Percentiles rank a stretch among this genome's conserved stretches.
phyloP scores from a whole-genome alignment of 1,140 invertebrate genomes.

The Helicoverpa zea region DNA sequence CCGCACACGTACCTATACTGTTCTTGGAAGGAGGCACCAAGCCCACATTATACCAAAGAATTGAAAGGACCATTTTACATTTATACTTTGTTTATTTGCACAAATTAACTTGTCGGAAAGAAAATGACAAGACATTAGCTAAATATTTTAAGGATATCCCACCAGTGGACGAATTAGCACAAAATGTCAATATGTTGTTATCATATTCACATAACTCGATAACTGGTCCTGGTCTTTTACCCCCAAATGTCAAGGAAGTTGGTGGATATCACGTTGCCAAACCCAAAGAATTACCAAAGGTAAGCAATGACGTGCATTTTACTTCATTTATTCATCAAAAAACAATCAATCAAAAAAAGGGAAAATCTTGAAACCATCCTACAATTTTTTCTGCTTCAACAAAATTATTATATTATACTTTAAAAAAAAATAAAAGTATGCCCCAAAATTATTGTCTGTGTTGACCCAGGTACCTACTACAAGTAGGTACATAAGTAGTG shows the following conservation, averaged over 20 bases:
- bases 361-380: no score
- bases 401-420: no score
- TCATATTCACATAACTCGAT: constrained; percentile 89
- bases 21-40: constrained; percentile 86
- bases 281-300: constrained; percentile 86
- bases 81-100: constrained; percentile 67
- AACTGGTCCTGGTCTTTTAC: constrained; percentile 86
- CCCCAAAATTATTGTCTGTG: no score
- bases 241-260: constrained; percentile 89
- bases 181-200: constrained; percentile 88
- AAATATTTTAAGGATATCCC: constrained; percentile 88
- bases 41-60: constrained; percentile 84
- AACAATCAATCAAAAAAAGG: background rate
- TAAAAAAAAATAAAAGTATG: no score
- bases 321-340: background rate
- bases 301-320: constrained; percentile 66
- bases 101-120: constrained; percentile 68
- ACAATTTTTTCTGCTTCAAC: no score
- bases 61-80: constrained; percentile 70
- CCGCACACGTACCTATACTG: constrained; percentile 85
- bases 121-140: constrained; percentile 74
- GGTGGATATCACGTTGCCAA: constrained; percentile 89
- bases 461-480: no score
- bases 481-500: no score
- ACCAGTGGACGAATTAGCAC: constrained; percentile 86